These are phyloP conservation scores for Pocillopora grandis DNA, from an alignment of 92 coral and sea anemone species.

Conservation along the genomic window DNA sequence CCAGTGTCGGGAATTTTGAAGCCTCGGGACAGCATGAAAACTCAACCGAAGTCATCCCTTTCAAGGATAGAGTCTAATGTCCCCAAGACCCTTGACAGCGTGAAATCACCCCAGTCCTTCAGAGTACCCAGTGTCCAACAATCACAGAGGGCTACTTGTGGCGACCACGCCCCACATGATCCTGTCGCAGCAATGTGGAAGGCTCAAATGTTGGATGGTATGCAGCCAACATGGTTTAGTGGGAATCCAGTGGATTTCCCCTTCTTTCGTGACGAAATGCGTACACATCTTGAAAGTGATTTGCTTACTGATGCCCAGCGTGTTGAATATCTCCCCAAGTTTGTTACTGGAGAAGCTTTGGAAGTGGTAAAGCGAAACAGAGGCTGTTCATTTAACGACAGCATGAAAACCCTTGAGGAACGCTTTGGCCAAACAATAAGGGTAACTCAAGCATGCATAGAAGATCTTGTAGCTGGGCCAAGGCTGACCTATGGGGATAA, in stretches of 20 bases:
- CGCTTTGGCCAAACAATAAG: slow-evolving; percentile 57
- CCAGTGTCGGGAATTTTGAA: slow-evolving; percentile 14
- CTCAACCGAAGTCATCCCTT: slow-evolving; percentile 21
- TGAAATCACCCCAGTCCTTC: background rate
- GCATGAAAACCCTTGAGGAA: slow-evolving; percentile 55
- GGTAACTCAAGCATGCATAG: slow-evolving; percentile 58
- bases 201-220: slow-evolving; percentile 44
- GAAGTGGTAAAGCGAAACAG: slow-evolving; percentile 61
- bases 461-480: slow-evolving; percentile 62
- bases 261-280: slow-evolving; percentile 44
- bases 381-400: slow-evolving; percentile 55
- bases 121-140: slow-evolving; percentile 17
- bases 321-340: slow-evolving; percentile 61
- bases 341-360: slow-evolving; percentile 55
- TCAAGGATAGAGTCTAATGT: slow-evolving; percentile 8
- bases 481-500: slow-evolving; percentile 55
- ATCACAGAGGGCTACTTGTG: slow-evolving; percentile 23
- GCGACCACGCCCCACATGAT: slow-evolving; percentile 20
- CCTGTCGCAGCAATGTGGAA: slow-evolving; percentile 55
- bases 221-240: slow-evolving; percentile 52
- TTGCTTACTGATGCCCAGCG: slow-evolving; percentile 51
- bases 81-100: slow-evolving; percentile 8
- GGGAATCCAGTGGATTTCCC: slow-evolving; percentile 63
- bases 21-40: slow-evolving; percentile 19
- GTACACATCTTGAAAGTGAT: slow-evolving; percentile 30